Percentiles rank a stretch among this genome's conserved stretches.
phyloP scores from a whole-genome alignment of 2,113 vertebrate species.

The Sapajus apella region DNA sequence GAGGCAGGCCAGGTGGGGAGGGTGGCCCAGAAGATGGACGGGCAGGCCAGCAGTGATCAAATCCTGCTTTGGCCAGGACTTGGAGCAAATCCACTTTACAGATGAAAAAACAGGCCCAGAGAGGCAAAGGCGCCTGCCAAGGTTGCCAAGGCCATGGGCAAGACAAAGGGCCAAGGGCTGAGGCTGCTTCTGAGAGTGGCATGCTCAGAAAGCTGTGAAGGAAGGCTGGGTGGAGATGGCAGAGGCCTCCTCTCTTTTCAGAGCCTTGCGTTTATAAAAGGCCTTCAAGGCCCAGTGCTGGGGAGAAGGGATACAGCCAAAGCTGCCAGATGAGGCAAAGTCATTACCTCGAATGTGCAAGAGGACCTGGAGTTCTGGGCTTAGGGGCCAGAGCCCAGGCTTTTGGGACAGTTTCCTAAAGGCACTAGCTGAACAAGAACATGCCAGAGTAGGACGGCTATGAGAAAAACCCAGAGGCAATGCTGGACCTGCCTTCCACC shows the following conservation, averaged over 20 bases:
- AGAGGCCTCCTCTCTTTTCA: neutral
- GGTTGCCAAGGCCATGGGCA: neutral
- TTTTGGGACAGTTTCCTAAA: neutral
- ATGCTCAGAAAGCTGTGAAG: neutral
- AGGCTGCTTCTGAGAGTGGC: neutral
- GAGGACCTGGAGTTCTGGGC: neutral
- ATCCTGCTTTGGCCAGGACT: neutral
- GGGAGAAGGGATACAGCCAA: neutral
- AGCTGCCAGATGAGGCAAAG: neutral
- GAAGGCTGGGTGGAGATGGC: neutral
- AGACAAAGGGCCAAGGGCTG: neutral
- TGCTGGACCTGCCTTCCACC: neutral
- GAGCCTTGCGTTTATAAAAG: neutral
- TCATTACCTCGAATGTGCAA: neutral
- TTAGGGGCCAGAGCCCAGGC: neutral
- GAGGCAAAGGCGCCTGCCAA: neutral
- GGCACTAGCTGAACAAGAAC: neutral
- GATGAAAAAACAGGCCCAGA: neutral
- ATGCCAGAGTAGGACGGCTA: too few species aligned
- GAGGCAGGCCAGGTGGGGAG: neutral
- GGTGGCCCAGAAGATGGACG: neutral
- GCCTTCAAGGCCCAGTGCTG: neutral
- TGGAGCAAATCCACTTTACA: neutral
- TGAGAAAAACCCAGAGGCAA: accelerated
- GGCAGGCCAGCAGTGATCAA: neutral